Conservation (phyloP, 2,888 invertebrate species). For the Acleris laterana region DNA sequence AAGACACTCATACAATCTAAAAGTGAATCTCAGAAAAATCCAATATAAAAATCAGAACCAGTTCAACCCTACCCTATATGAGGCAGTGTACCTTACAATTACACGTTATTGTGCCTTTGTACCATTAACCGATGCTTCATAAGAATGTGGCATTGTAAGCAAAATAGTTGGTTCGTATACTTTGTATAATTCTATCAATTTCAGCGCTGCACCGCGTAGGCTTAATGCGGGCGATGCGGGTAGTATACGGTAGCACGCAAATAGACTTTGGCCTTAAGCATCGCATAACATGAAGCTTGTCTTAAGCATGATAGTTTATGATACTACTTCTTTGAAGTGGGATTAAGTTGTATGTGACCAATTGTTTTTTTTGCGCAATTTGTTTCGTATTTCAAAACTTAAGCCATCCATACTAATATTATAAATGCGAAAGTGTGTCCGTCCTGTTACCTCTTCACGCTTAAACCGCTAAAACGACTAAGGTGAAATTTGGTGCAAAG, state of each 20-base stretch:
- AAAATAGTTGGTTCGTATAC: slow-evolving; percentile 69
- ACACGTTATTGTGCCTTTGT: slow-evolving; percentile 82
- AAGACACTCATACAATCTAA: neutral
- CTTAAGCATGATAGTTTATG: slow-evolving; percentile 7
- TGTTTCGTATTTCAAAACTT: too few species aligned
- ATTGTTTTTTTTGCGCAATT: too few species aligned
- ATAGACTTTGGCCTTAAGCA: slow-evolving; percentile 7
- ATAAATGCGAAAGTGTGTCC: too few species aligned
- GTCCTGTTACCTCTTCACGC: too few species aligned
- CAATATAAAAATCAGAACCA: neutral
- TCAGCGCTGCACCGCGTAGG: slow-evolving; percentile 39
- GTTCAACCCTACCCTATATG: slow-evolving; percentile 46
- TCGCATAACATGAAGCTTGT: slow-evolving; percentile 2
- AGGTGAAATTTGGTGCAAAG: too few species aligned
- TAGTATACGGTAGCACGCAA: slow-evolving; percentile 15
- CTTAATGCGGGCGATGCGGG: slow-evolving; percentile 10
- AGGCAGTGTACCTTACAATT: slow-evolving; percentile 83
- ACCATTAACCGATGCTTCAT: slow-evolving; percentile 62
- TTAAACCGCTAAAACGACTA: too few species aligned
- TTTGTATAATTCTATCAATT: slow-evolving; percentile 76
- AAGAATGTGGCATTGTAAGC: slow-evolving; percentile 79
- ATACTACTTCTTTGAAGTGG: neutral
- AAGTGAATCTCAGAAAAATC: neutral
- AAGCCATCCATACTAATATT: too few species aligned
- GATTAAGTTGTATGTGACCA: neutral